Percentiles rank a stretch among this genome's conserved stretches.
phyloP scores from a whole-genome alignment of 2,113 vertebrate genomes.

The Coptodon bakossiorum region DNA sequence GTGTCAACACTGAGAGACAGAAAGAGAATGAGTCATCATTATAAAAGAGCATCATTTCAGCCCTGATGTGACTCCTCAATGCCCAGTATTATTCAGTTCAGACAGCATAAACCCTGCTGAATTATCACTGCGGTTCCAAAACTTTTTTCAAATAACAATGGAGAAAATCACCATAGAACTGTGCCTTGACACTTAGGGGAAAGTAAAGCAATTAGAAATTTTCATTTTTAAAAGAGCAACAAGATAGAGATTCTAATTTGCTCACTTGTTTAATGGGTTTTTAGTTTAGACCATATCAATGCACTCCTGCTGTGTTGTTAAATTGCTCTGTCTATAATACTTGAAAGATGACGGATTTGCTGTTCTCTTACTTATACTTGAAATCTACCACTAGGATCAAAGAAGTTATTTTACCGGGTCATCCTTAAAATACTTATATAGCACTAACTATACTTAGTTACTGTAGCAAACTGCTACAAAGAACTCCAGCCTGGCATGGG shows the following conservation, averaged over 20 bases:
- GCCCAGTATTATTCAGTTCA: not conserved
- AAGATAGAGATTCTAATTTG: not conserved
- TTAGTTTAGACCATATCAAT: not conserved
- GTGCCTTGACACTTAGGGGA: not conserved
- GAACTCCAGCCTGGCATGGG: not conserved
- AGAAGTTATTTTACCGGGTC: not conserved
- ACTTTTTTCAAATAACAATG: not conserved
- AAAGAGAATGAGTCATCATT: slow-evolving; percentile 18
- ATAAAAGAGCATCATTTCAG: slow-evolving; percentile 1
- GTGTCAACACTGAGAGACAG: not conserved
- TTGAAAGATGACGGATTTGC: not conserved
- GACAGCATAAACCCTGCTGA: not conserved
- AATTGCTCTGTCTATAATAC: not conserved
- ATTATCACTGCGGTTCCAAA: not conserved
- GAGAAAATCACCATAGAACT: not conserved
- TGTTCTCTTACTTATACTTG: not conserved
- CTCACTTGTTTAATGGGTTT: not conserved
- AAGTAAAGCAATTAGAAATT: not conserved
- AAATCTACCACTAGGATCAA: not conserved
- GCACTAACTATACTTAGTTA: not conserved
- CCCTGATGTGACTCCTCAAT: not conserved
- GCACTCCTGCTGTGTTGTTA: not conserved
- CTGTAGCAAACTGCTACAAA: not conserved
- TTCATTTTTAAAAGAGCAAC: not conserved
- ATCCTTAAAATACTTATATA: not conserved